Conservation (phyloP, 1,140 invertebrate species). For the Caerostris darwini region DNA sequence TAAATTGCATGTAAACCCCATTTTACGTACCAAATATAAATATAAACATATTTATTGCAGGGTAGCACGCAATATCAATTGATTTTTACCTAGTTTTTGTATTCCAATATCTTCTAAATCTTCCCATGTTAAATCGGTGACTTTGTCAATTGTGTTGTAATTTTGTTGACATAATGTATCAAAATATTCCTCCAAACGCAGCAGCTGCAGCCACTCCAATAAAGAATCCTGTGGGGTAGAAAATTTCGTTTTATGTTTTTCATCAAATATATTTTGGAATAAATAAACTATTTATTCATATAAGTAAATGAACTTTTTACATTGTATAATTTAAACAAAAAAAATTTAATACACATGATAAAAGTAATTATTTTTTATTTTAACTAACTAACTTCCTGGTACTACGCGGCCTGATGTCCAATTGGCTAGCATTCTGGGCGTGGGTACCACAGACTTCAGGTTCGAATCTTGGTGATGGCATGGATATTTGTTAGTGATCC, state of each 20-base stretch:
- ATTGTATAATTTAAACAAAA: neutral
- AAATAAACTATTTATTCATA: neutral
- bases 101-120: conserved; percentile 99
- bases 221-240: conserved; percentile 87
- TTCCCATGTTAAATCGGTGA: conserved; percentile 97
- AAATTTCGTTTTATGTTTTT: neutral
- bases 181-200: conserved; percentile 95
- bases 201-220: conserved; percentile 94
- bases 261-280: neutral
- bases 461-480: too few species aligned
- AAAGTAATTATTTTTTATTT: neutral
- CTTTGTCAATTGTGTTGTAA: conserved; percentile 92
- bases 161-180: conserved; percentile 93
- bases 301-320: neutral
- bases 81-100: conserved; percentile 82
- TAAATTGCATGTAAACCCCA: too few species aligned
- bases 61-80: neutral
- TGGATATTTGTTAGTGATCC: too few species aligned
- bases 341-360: neutral
- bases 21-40: conserved; percentile 77
- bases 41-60: conserved; percentile 84
- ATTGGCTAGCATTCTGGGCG: too few species aligned
- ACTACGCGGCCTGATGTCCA: too few species aligned
- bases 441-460: too few species aligned
- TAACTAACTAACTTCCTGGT: too few species aligned